Evolutionary conservation across 1,140 invertebrate species (phyloP), one percentile per base, ranked within the genome.

Genomic region (Gonatopus flavifemur): DNA sequence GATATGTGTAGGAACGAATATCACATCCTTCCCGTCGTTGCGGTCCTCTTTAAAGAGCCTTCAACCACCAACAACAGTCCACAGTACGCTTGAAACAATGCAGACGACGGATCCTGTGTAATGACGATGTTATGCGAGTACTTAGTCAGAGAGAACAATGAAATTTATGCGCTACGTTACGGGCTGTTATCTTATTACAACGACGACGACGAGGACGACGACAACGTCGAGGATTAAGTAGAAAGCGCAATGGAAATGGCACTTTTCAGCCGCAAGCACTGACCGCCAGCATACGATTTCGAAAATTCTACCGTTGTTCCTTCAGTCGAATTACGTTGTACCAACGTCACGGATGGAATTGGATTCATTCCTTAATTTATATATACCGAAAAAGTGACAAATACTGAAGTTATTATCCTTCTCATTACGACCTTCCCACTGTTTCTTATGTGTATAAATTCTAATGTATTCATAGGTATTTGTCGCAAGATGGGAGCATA

Each of bases 171-270:
- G 55, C 24, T 13, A 44, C 48, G 53, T 41, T 33, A 45, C 59
- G 49, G 47, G 49, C 49, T 46, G 52, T 64, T 62, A 64, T 64
- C 59, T 64, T 62, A 55, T 44, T 49, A 56, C 56, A 52, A 53
- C 38, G 49, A 46, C 49, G 32, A 38, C 59, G 59, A 62, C 62
- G 62, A 62, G 62, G 59, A n/a, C n/a, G n/a, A n/a, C n/a, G 53
- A 56, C 56, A 52, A 53, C 38, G 49, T 47, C 49, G 32, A 38
- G 61, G 59, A 62, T 64, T 64, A 62, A 64, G 59, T 62, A 59
- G 56, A 41, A 47, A 52, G 59, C 52, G 52, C 45, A 48, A 19
- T 32, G 50, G 38, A 49, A 12, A 12, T 16, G 19, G 41, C 41
- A 31, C 18, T 43, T 31, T 28, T 30, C 41, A 19, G n/a, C 13